phyloP scores from a whole-genome alignment of 2,113 vertebrate genomes.

The Microtus pennsylvanicus region DNA sequence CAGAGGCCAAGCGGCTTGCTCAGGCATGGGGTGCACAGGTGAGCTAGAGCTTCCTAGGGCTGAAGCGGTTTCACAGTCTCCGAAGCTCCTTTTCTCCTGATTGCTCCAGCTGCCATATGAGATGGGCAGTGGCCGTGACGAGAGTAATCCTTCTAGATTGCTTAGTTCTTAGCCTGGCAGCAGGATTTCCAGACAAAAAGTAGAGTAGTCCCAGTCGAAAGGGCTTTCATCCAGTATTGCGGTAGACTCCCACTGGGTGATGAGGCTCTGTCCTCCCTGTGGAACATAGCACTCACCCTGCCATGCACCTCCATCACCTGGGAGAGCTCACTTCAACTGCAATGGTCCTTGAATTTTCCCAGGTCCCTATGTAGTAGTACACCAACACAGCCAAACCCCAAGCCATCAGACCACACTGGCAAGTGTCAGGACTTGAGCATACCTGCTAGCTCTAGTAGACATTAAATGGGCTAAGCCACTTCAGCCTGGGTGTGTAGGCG shows the following conservation, averaged over 20 bases:
- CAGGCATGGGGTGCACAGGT: fast-evolving
- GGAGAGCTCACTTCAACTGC: not conserved
- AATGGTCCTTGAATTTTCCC: not conserved
- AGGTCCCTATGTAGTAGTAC: fast-evolving
- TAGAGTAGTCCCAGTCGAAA: fast-evolving
- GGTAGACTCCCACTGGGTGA: not conserved
- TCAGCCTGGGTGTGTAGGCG: not conserved
- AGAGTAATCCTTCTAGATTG: not conserved
- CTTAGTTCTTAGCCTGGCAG: not conserved
- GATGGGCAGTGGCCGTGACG: no score
- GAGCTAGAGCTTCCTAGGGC: not conserved
- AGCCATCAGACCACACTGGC: not conserved
- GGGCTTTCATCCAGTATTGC: not conserved
- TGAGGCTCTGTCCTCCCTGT: fast-evolving
- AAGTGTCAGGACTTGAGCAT: not conserved
- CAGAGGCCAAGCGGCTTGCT: not conserved
- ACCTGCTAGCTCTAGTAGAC: not conserved
- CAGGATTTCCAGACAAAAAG: not conserved
- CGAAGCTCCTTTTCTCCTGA: not conserved
- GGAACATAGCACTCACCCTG: fast-evolving
- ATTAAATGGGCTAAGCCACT: not conserved
- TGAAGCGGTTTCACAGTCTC: fast-evolving
- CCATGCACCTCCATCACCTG: fast-evolving
- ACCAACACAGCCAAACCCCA: not conserved
- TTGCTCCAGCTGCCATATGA: not conserved